Percentiles rank a stretch among this genome's conserved stretches.
Evolutionary conservation across 2,797 vertebrate species (phyloP).

Genomic region (Cirrhinus molitorella): DNA sequence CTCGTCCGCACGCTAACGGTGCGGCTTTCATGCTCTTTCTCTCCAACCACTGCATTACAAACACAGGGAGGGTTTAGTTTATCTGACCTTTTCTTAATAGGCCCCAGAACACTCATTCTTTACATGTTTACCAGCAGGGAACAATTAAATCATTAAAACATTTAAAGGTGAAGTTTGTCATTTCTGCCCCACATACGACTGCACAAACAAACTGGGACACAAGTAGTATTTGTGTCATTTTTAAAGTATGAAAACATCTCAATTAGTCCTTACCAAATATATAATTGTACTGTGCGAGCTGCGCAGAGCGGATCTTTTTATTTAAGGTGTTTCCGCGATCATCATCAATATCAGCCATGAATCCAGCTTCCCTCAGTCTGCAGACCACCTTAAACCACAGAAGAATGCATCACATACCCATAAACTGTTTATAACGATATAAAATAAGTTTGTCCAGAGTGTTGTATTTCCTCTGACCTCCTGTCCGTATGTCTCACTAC

Average conservation of each 20-base stretch:
- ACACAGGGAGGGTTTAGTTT: not conserved
- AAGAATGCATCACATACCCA: not conserved
- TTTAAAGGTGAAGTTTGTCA: not conserved
- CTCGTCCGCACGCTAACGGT: constrained; percentile 85
- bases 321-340: constrained; percentile 83
- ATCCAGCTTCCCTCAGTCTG: constrained; percentile 78
- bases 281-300: constrained; percentile 92
- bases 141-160: constrained; percentile 2
- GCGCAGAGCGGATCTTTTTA: constrained; percentile 88
- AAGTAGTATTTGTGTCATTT: not conserved
- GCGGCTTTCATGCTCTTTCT: constrained; percentile 78
- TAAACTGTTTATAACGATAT: not conserved
- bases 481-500: constrained; percentile 79
- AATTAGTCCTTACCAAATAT: constrained; percentile 84
- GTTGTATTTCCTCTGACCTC: constrained; percentile 74
- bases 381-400: constrained; percentile 79
- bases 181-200: not conserved
- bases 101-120: not conserved
- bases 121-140: not conserved
- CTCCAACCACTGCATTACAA: constrained; percentile 83
- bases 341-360: constrained; percentile 80
- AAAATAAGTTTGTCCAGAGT: not conserved
- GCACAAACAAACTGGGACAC: not conserved
- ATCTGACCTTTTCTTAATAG: constrained; percentile 3
- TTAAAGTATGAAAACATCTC: not conserved